Base-by-base conservation (phyloP, 2,888 invertebrate genomes). In the Meteorus cinctellus region DNA sequence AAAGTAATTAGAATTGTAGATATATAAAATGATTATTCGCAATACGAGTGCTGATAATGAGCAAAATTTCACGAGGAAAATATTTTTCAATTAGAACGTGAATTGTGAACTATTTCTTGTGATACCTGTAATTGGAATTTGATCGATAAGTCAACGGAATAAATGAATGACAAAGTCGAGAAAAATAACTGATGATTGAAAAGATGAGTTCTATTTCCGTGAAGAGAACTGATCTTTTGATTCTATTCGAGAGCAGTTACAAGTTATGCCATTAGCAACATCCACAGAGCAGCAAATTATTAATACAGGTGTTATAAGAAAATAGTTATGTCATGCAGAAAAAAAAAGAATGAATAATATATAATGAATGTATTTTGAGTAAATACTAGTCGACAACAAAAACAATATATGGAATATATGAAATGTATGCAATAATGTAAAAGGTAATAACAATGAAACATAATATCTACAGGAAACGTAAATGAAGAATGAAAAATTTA, bases 1-100 rank as follows among this genome's bases (percentile, higher is more conserved):
- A 84, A 86, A 86, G 83, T 84, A 85, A 77, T 78, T 80, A 73
- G 71, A 73, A 77, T 63, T 81, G 78, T 80, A 81, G 77, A 81
- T 80, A 77, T 78, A 73, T 74, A 77, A 75, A 75, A 79, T 74
- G 79, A 71, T 76, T 82, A 74, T 74, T 75, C 79, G 74, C 77
- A 81, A 77, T 82, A 80, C 77, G 12, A 70, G 68, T 41, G 41
- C 41, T 41, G 41, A 12, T 12, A 41, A 12, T 41, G 8, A 12
- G 8, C 12, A 12, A 41, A 1, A 2, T 41, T 10, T 41, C 41
- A 41, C 2, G 41, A 41, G 41, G 8, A 12, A 6, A 12, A 8
- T 8, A 41, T 41, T 41, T 24, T 41, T 41, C 41, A 8, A 41
- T 41, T 10, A 10, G 41, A 2, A 41, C 41, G 41, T 41, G 41